Evolutionary conservation across 2,888 invertebrate genomes (phyloP).

Genomic region (Minunthozetes semirufus): DNA sequence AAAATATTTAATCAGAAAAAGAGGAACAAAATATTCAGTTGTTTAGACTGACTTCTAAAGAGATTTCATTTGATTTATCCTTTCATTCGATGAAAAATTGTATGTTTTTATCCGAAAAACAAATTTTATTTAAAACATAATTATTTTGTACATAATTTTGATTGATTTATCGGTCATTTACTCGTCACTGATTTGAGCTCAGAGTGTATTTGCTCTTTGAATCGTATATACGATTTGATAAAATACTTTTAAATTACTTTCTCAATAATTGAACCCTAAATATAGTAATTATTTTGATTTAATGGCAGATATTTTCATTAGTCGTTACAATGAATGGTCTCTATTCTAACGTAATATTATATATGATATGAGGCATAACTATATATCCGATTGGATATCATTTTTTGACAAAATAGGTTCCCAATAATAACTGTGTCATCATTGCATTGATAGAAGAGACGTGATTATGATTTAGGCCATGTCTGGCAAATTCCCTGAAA

Average conservation of each 20-base stretch:
- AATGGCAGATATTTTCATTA: constrained; percentile 3
- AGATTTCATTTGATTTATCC: too few species aligned
- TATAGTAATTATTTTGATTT: constrained; percentile 6
- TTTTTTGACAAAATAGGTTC: constrained; percentile 11
- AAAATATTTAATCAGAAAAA: background rate
- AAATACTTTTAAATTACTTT: constrained; percentile 4
- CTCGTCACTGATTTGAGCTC: too few species aligned
- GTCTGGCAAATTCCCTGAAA: background rate
- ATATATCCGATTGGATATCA: constrained; percentile 15
- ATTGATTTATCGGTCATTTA: too few species aligned
- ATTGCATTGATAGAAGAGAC: constrained; percentile 14
- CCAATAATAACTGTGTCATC: constrained; percentile 27
- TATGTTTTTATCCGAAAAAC: too few species aligned
- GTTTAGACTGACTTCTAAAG: too few species aligned
- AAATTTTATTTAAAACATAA: too few species aligned
- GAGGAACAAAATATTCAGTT: too few species aligned
- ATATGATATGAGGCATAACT: constrained; percentile 1
- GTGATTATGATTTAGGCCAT: constrained; percentile 28
- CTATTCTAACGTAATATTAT: background rate
- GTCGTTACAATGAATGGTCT: background rate
- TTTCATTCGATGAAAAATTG: too few species aligned
- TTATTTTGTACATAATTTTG: too few species aligned
- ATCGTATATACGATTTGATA: background rate
- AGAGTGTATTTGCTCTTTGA: too few species aligned
- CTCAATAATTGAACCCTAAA: constrained; percentile 1